These are phyloP conservation scores for Hemaris fuciformis DNA, from an alignment of 2,888 invertebrate genomes.

Conservation along the genomic window DNA sequence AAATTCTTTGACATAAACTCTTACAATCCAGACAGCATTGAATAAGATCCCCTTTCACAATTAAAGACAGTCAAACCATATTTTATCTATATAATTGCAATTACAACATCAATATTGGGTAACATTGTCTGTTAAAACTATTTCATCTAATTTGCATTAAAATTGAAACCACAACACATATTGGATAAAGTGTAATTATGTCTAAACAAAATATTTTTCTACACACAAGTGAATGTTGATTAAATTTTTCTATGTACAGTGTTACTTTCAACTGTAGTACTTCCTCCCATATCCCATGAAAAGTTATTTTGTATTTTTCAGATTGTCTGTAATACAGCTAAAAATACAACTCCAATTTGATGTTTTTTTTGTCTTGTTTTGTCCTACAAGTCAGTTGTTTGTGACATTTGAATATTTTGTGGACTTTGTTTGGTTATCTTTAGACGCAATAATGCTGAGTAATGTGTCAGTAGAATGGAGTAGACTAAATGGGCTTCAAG, in stretches of 20 bases:
- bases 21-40: neutral
- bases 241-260: neutral
- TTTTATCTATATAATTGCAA: neutral
- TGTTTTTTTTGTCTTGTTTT: neutral
- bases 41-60: neutral
- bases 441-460: conserved; percentile 6
- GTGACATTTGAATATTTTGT: neutral
- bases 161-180: conserved; percentile 8
- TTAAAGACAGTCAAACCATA: neutral
- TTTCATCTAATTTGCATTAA: neutral
- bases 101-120: neutral
- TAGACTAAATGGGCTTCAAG: neutral
- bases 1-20: neutral
- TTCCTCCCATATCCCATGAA: neutral
- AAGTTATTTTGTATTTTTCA: neutral
- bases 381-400: neutral
- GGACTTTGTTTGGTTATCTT: neutral
- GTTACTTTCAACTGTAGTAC: neutral
- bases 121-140: neutral
- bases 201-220: neutral
- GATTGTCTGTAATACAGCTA: neutral
- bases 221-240: conserved; percentile 1
- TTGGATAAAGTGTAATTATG: neutral
- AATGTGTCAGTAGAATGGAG: neutral
- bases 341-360: neutral